A percentile compares a stretch with the other conserved stretches of the same genome.
Conservation (phyloP, 2,113 vertebrate species). For the Stigmatopora argus region DNA sequence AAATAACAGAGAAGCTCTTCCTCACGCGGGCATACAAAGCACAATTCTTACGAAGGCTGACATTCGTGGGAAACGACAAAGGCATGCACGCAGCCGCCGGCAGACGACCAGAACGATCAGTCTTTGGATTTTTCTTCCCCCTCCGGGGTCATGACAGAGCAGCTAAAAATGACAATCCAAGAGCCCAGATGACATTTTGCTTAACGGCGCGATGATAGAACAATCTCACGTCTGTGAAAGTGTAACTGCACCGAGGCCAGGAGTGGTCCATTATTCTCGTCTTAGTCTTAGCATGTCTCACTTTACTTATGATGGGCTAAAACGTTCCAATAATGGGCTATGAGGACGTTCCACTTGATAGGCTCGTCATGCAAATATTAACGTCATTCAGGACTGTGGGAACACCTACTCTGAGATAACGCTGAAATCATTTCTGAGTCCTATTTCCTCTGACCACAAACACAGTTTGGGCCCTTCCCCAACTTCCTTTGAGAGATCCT, state of each 20-base stretch:
- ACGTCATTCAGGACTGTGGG: conserved; percentile 50
- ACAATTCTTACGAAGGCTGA: conserved; percentile 64
- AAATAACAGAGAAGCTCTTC: conserved; percentile 57
- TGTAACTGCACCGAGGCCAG: conserved; percentile 56
- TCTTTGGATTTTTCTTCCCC: conserved; percentile 46
- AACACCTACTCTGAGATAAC: conserved; percentile 56
- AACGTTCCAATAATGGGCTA: conserved; percentile 34
- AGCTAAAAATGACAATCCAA: conserved; percentile 70
- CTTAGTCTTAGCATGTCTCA: conserved; percentile 60
- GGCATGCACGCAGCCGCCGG: conserved; percentile 35
- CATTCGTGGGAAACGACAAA: conserved; percentile 58
- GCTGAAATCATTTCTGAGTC: conserved; percentile 45
- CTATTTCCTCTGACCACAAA: conserved; percentile 57
- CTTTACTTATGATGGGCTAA: conserved; percentile 54
- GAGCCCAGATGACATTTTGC: conserved; percentile 69
- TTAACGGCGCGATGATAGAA: conserved; percentile 69
- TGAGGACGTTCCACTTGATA: conserved; percentile 63
- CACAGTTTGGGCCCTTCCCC: conserved; percentile 52
- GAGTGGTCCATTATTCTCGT: conserved; percentile 63
- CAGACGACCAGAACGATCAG: conserved; percentile 55
- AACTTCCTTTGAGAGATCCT: conserved; percentile 68
- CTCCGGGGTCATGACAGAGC: conserved; percentile 48
- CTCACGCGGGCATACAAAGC: conserved; percentile 46
- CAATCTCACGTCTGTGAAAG: conserved; percentile 63
- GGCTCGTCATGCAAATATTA: conserved; percentile 69